These are phyloP conservation scores for Melikaiella ostensackeni DNA, from an alignment of 2,888 invertebrate genomes.

Conservation along the genomic window DNA sequence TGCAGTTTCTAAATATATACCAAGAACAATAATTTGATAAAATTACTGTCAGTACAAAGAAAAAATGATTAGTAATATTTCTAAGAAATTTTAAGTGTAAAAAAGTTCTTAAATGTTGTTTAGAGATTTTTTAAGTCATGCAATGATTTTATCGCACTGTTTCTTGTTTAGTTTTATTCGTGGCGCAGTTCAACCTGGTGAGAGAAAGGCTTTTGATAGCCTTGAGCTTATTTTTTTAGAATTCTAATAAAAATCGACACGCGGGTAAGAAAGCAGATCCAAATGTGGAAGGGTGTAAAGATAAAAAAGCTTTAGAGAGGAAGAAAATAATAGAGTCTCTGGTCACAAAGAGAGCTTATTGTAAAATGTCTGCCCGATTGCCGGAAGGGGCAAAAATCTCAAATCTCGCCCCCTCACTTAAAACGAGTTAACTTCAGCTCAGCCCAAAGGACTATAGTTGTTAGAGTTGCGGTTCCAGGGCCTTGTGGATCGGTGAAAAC, in stretches of 20 bases:
- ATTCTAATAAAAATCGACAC: conserved; percentile 37
- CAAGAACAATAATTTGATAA: conserved; percentile 14
- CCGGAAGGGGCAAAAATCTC: conserved; percentile 52
- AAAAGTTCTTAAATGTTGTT: not conserved
- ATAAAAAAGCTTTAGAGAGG: not conserved
- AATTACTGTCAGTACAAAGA: conserved; percentile 15
- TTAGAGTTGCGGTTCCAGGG: conserved; percentile 57
- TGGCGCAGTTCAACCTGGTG: conserved; percentile 14
- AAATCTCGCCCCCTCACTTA: conserved; percentile 50
- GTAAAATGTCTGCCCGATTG: conserved; percentile 49
- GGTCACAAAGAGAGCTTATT: conserved; percentile 58
- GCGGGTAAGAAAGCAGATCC: conserved; percentile 20
- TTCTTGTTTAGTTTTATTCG: conserved; percentile 8
- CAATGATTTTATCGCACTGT: not conserved
- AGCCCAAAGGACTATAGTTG: conserved; percentile 55
- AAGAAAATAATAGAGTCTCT: conserved; percentile 31
- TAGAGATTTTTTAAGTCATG: not conserved
- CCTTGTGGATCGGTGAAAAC: conserved; percentile 68
- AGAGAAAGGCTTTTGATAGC: conserved; percentile 37
- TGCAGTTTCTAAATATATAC: not conserved
- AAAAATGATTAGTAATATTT: conserved; percentile 13
- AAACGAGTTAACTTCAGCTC: conserved; percentile 34
- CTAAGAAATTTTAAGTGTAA: not conserved
- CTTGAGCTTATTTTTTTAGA: conserved; percentile 36
- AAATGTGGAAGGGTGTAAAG: conserved; percentile 1